Evolutionary conservation across 2,888 invertebrate genomes (phyloP), one percentile per base, ranked within the genome.

Genomic region (Crocallis elinguaria): DNA sequence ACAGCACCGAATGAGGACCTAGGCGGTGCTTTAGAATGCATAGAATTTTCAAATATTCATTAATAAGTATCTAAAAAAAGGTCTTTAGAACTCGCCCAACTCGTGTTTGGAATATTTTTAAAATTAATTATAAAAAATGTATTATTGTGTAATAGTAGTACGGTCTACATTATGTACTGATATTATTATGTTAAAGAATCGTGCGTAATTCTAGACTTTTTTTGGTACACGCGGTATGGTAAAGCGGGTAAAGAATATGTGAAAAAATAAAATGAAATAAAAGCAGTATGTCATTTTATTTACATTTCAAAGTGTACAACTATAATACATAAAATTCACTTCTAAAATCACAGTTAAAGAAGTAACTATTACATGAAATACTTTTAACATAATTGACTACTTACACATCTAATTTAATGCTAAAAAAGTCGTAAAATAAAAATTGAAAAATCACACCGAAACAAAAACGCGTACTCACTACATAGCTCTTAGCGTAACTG

Each of bases 311-410:
- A 32, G 9, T 33, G 35, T 46, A 37, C 11, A 35, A 16, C 7
- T 41, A 29, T 48, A 42, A 42, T 43, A 32, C 42, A 25, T 46
- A 37, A 46, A 30, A 42, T 30, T 32, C 43, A 48, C 38, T 53
- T 53, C 43, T 48, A 53, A 46, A 51, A 42, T 53, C 48, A 53
- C 42, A 53, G 53, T 53, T 51, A 41, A 30, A 32, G 25, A 42
- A 43, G 30, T 42, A 37, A 42, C 42, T 29, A 37, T 44, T 33
- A 4, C 35, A 42, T 16, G 12, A 53, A 42, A 52, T 51, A 51
- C 45, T 51, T 42, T 42, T 9, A 51, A 39, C 30, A 21, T 35
- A 52, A 53, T 53, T 48, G 37, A 53, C 48, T 53, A 53, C 46
- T 48, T 53, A 53, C 19, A 48, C 25, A 36, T n/a, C 35, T 41